Evolutionary conservation across 2,888 invertebrate species (phyloP).

Genomic region (Eudasyphora cyanicolor): DNA sequence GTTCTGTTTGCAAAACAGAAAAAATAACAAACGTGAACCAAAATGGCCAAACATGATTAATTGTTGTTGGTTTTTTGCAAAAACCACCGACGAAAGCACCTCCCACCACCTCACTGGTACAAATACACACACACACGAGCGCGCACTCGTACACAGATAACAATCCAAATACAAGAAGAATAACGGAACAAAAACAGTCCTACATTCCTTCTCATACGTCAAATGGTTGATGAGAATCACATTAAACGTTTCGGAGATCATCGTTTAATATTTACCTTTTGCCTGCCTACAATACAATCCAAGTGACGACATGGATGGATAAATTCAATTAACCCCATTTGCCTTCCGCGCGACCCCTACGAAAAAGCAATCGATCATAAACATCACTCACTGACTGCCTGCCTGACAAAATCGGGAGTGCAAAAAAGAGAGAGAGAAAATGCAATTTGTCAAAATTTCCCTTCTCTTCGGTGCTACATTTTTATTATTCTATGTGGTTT

Average conservation of each 20-base stretch:
- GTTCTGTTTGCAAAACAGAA: slow-evolving; percentile 14
- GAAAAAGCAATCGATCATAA: slow-evolving; percentile 18
- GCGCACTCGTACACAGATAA: too few species aligned
- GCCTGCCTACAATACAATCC: background rate
- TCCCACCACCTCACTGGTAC: slow-evolving; percentile 2
- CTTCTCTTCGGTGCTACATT: slow-evolving; percentile 70
- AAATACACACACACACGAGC: background rate
- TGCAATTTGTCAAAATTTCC: slow-evolving; percentile 50
- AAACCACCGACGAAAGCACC: background rate
- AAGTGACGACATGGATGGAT: background rate
- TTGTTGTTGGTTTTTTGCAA: too few species aligned
- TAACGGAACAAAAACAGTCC: background rate
- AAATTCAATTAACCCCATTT: background rate
- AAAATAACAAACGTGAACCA: background rate
- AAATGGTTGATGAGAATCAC: background rate
- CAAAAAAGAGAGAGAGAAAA: slow-evolving; percentile 15
- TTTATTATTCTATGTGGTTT: slow-evolving; percentile 73
- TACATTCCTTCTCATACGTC: too few species aligned
- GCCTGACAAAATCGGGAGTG: background rate
- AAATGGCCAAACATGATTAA: slow-evolving; percentile 24
- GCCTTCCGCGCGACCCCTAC: background rate
- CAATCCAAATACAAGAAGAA: background rate
- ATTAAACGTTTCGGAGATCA: background rate
- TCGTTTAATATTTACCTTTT: background rate
- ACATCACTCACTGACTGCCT: slow-evolving; percentile 16